A percentile compares a stretch with the other conserved stretches of the same genome.
These are phyloP conservation scores for Phaedon cochleariae DNA, from an alignment of 2,888 invertebrate genomes.

Conservation along the genomic window DNA sequence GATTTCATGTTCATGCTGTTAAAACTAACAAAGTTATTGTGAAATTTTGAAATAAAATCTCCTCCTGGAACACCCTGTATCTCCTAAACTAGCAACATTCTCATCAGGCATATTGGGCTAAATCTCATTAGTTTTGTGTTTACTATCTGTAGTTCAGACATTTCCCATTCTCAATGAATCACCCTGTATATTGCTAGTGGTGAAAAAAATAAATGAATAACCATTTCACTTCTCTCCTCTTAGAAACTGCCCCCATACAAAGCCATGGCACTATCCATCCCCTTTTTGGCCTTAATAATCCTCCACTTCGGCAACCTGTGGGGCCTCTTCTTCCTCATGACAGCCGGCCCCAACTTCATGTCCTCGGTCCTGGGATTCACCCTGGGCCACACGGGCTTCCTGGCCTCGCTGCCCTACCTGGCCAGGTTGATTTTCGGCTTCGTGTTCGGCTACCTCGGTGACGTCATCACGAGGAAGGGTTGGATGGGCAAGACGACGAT, in stretches of 20 bases:
- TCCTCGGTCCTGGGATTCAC: slow-evolving; percentile 74
- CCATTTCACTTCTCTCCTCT: slow-evolving; percentile 45
- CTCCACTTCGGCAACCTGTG: slow-evolving; percentile 80
- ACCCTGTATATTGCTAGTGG: too few species aligned
- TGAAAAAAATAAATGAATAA: too few species aligned
- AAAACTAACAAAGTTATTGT: too few species aligned
- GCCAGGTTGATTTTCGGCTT: slow-evolving; percentile 42
- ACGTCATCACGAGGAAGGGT: slow-evolving; percentile 38
- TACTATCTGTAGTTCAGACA: too few species aligned
- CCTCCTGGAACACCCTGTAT: too few species aligned
- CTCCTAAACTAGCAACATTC: too few species aligned
- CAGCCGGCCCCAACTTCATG: slow-evolving; percentile 78
- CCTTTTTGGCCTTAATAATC: slow-evolving; percentile 73
- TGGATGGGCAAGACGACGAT: slow-evolving; percentile 33
- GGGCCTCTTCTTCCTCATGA: slow-evolving; percentile 78
- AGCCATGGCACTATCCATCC: slow-evolving; percentile 70
- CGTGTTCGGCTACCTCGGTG: slow-evolving; percentile 46
- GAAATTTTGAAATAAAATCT: too few species aligned
- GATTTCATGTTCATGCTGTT: too few species aligned
- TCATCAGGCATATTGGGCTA: too few species aligned
- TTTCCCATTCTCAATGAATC: too few species aligned
- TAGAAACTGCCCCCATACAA: slow-evolving; percentile 73
- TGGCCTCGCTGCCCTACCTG: slow-evolving; percentile 47
- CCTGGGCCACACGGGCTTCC: slow-evolving; percentile 17
- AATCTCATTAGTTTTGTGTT: too few species aligned